Evolutionary conservation across 2,888 invertebrate species (phyloP).

Genomic region (Stenodema calcarata): DNA sequence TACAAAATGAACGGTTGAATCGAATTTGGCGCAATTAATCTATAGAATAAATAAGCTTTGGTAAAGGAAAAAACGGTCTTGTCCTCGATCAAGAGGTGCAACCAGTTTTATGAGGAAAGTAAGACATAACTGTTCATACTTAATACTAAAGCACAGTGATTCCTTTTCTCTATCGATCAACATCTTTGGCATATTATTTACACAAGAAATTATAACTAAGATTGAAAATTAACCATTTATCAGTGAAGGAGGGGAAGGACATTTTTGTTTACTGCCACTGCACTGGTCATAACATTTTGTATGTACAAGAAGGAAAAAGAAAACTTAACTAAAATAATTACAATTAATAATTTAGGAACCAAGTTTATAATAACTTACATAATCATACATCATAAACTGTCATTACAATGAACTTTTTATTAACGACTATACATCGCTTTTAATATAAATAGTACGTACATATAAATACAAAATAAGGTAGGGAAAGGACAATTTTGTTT

Average conservation of each 20-base stretch:
- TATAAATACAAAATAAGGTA: constrained; percentile 34
- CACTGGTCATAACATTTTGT: constrained; percentile 30
- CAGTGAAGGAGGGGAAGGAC: not conserved
- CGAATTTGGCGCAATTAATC: constrained; percentile 9
- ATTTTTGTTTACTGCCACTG: constrained; percentile 7
- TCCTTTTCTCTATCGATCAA: constrained; percentile 30
- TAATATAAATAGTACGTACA: constrained; percentile 41
- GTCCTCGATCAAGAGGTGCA: not conserved
- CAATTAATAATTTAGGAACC: constrained; percentile 57
- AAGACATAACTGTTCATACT: not conserved
- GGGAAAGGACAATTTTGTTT: constrained; percentile 17
- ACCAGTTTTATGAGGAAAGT: not conserved
- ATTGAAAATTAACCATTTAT: not conserved
- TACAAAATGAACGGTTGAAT: constrained; percentile 4
- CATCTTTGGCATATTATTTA: constrained; percentile 52
- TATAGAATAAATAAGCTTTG: constrained; percentile 32
- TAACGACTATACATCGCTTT: not conserved
- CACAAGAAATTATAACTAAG: constrained; percentile 3
- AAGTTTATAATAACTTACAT: constrained; percentile 52
- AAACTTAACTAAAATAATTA: constrained; percentile 52
- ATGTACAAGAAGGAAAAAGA: constrained; percentile 41
- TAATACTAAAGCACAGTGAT: constrained; percentile 30
- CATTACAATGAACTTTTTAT: constrained; percentile 26
- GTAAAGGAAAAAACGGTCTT: constrained; percentile 3
- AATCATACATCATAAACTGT: constrained; percentile 13